Conservation (phyloP, 2,113 vertebrate genomes). For the Sturnus vulgaris region DNA sequence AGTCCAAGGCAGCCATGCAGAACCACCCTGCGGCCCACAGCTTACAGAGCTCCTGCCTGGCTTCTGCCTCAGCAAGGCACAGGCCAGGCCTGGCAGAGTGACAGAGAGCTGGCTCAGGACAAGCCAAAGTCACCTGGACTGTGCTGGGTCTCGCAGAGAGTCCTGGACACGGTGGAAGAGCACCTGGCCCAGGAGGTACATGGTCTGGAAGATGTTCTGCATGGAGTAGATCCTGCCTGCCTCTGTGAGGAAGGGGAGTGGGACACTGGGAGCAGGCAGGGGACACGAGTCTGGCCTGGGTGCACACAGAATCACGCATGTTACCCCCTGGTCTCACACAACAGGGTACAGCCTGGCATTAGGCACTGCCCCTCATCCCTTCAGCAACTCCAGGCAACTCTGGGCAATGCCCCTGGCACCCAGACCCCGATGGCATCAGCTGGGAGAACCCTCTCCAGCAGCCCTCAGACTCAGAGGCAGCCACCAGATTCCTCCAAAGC, state of each 20-base stretch:
- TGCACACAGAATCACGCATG: background rate
- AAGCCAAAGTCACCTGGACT: background rate
- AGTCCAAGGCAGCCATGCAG: background rate
- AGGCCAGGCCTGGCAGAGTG: background rate
- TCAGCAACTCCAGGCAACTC: background rate
- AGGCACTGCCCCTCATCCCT: background rate
- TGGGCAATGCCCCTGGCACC: background rate
- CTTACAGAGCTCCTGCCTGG: background rate
- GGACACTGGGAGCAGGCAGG: background rate
- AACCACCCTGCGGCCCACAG: background rate
- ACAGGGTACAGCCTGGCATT: background rate
- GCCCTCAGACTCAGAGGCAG: background rate
- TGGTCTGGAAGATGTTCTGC: constrained; percentile 49
- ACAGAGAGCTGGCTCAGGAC: background rate
- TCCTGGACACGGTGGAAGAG: constrained; percentile 27
- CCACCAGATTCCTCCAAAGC: background rate
- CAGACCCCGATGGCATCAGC: background rate
- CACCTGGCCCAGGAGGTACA: constrained; percentile 37
- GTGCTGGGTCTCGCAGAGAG: background rate
- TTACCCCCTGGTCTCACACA: background rate
- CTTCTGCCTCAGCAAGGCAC: background rate
- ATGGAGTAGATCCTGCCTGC: constrained; percentile 53
- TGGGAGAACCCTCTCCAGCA: background rate
- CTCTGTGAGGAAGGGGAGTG: background rate
- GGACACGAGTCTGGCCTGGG: background rate